These are phyloP conservation scores for Hecatera dysodea DNA, from an alignment of 2,888 invertebrate species.

Conservation along the genomic window DNA sequence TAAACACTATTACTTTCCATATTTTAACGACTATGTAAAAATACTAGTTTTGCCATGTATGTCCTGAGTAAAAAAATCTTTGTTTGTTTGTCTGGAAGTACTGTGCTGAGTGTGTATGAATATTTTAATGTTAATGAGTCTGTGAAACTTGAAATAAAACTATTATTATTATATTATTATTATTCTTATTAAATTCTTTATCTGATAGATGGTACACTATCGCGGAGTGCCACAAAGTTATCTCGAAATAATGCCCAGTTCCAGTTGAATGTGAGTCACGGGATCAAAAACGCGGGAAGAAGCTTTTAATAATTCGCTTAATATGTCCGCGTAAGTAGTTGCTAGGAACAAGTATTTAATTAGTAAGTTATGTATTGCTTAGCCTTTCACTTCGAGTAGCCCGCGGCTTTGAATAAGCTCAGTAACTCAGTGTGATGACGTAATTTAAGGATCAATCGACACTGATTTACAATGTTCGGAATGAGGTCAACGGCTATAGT, in stretches of 20 bases:
- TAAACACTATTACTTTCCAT: conserved; percentile 71
- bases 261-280: not conserved
- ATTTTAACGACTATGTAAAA: conserved; percentile 57
- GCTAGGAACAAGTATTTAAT: conserved; percentile 65
- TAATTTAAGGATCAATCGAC: conserved; percentile 67
- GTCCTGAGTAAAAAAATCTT: conserved; percentile 11
- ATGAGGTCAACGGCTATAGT: conserved; percentile 52
- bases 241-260: not conserved
- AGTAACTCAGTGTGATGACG: conserved; percentile 62
- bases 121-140: too few species aligned
- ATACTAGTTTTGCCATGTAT: too few species aligned
- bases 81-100: too few species aligned
- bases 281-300: not conserved
- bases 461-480: conserved; percentile 59
- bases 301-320: conserved; percentile 30
- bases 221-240: not conserved
- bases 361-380: conserved; percentile 57
- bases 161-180: too few species aligned
- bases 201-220: not conserved
- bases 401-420: conserved; percentile 57
- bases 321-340: conserved; percentile 53
- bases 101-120: too few species aligned
- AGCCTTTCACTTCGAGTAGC: conserved; percentile 67
- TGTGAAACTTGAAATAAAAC: too few species aligned
- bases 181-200: too few species aligned